phyloP scores from a whole-genome alignment of 2,797 vertebrate genomes.

The Falco berigora region DNA sequence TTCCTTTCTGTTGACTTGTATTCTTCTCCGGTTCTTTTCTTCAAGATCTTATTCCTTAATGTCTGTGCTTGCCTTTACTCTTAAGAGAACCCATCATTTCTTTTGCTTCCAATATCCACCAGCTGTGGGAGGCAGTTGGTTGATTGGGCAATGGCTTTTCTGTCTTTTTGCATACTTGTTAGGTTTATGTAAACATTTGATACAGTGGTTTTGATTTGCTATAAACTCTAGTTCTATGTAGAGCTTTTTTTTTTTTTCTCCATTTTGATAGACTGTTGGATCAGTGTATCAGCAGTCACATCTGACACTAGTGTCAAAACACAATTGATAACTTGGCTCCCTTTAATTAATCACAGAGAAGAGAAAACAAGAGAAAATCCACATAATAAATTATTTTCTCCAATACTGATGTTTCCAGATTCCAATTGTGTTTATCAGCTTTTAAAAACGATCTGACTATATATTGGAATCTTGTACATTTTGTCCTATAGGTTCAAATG shows the following conservation, averaged over 20 bases:
- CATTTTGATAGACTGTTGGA: background rate
- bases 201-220: background rate
- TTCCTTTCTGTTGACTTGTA: background rate
- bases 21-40: background rate
- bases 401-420: background rate
- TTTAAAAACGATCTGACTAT: background rate
- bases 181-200: background rate
- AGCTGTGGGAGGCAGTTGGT: background rate
- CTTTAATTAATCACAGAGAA: background rate
- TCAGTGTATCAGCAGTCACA: background rate
- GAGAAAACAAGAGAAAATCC: background rate
- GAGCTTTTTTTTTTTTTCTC: background rate
- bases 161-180: background rate
- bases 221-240: background rate
- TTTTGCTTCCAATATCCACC: background rate
- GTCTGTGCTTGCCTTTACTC: background rate
- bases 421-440: background rate
- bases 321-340: background rate
- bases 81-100: background rate
- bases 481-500: background rate
- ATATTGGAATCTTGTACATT: background rate
- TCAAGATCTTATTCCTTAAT: background rate
- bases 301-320: background rate
- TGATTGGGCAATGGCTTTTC: fast-evolving
- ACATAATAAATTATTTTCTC: background rate